These are phyloP conservation scores for Athripsodes cinereus DNA, from an alignment of 2,888 invertebrate species.

Conservation along the genomic window DNA sequence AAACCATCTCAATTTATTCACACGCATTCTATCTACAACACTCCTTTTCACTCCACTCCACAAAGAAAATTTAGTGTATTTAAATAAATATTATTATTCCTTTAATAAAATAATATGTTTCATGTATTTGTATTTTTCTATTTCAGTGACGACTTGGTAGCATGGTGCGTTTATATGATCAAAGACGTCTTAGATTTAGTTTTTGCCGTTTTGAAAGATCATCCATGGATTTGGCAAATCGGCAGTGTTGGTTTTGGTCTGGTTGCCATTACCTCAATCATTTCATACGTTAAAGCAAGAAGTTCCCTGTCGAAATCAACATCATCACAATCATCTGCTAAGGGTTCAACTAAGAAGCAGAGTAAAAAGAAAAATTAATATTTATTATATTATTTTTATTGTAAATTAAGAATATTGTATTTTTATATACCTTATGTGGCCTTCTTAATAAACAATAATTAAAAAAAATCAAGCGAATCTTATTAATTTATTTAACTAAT, in stretches of 20 bases:
- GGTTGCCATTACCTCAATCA: conserved; percentile 44
- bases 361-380: conserved; percentile 23
- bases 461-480: neutral
- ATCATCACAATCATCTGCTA: neutral
- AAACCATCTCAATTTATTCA: no score
- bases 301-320: conserved; percentile 4
- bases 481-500: no score
- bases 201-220: conserved; percentile 37
- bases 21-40: no score
- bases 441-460: neutral
- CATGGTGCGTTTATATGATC: conserved; percentile 44
- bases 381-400: no score
- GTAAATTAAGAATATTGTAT: neutral
- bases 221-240: conserved; percentile 50
- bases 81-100: neutral
- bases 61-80: no score
- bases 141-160: conserved; percentile 47
- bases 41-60: no score
- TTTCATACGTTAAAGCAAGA: conserved; percentile 45
- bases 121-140: conserved; percentile 30
- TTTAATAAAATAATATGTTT: neutral
- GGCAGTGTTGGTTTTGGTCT: conserved; percentile 45
- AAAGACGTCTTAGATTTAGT: conserved; percentile 38
- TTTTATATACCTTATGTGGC: neutral
- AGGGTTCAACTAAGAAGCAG: conserved; percentile 14